A percentile compares a stretch with the other conserved stretches of the same genome.
phyloP scores from a whole-genome alignment of 2,888 invertebrate genomes.

The Pimpla rufipes region DNA sequence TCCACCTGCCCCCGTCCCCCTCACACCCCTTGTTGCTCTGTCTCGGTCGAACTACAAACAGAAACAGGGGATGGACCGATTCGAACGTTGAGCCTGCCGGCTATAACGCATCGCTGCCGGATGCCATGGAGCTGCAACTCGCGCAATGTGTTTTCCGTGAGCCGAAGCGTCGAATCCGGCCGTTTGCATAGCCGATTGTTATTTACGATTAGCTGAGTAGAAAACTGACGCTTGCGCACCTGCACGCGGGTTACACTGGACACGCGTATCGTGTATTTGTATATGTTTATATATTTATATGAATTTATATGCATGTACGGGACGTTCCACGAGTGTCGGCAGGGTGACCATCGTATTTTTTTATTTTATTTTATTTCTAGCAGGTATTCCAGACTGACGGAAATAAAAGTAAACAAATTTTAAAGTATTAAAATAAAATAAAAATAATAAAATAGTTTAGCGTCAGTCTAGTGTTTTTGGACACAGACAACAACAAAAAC shows the following conservation, averaged over 20 bases:
- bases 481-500: too few relatives aligned
- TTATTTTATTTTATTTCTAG: too few relatives aligned
- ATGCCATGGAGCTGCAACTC: slow-evolving; percentile 22
- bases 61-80: slow-evolving; percentile 54
- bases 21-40: slow-evolving; percentile 7
- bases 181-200: slow-evolving; percentile 68
- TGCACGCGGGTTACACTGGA: slow-evolving; percentile 29
- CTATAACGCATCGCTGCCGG: slow-evolving; percentile 5
- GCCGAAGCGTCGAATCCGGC: slow-evolving; percentile 12
- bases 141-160: slow-evolving; percentile 37
- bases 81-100: slow-evolving; percentile 32
- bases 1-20: not conserved
- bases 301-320: too few relatives aligned
- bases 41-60: slow-evolving; percentile 50
- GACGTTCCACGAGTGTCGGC: too few relatives aligned
- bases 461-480: too few relatives aligned
- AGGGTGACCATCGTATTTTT: too few relatives aligned
- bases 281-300: slow-evolving; percentile 16
- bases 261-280: not conserved
- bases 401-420: too few relatives aligned
- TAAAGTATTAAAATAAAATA: too few relatives aligned
- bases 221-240: slow-evolving; percentile 72
- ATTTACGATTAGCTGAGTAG: slow-evolving; percentile 77
- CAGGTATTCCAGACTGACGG: too few relatives aligned
- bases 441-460: too few relatives aligned